Base-by-base conservation (phyloP, 2,797 vertebrate species). In the Microctenopoma lineatum region DNA sequence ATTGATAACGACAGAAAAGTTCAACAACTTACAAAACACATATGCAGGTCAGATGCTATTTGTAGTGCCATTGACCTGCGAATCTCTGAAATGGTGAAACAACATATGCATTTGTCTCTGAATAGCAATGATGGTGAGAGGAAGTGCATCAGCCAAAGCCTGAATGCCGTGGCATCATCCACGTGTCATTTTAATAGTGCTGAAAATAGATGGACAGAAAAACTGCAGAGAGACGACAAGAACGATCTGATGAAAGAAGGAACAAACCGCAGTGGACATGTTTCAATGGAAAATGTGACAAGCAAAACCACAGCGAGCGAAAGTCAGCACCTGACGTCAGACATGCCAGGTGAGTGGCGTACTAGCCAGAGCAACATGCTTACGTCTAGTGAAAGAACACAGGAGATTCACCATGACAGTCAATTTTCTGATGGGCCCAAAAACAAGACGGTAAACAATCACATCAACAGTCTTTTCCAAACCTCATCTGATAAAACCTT, bases 61-160 rank as follows among this genome's bases (percentile, higher is more conserved):
- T 89, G 87, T 36, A 88, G 78, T 6, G 82, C 90, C 29, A 92
- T 94, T 77, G 93, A 94, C 83, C 78, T 91, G 53, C 92, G 93
- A 62, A 95, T 95, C 70, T 92, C 93, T 12, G 90, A 94, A 79
- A 90, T 94, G 53, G 91, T 94, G 38, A 91, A 91, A 70, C 91
- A 93, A 70, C 91, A 93, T 52, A 57, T 90, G 58, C 79, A 74
- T 15, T 26, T 81, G 68, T 86, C 90, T 29, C 5, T 84, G 46
- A 61, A 47, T 39, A 63, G 59, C 32, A 50, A 50, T 7, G 16
- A 48, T 41, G 16, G 21, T 36, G 41, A 59, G 16, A 29, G 42
- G 45, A 73, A 74, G 52, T 64, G 62, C 56, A 66, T 18, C 41
- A 86, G 75, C 77, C 79, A 58, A 57, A 87, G 73, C 75, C 36